phyloP scores from a whole-genome alignment of 2,888 invertebrate genomes.

The Spialia ferax region DNA sequence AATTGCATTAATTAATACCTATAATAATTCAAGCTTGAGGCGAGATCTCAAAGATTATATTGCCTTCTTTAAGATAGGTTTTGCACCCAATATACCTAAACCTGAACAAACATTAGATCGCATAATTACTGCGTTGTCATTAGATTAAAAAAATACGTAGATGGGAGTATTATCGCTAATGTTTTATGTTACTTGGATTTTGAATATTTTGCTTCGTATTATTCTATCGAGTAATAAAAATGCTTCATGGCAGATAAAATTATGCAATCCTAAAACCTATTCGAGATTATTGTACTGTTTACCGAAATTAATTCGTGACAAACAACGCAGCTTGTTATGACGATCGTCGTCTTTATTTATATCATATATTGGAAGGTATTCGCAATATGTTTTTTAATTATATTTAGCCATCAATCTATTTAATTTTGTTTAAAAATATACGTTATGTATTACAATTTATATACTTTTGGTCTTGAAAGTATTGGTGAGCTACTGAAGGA shows the following conservation, averaged over 20 bases:
- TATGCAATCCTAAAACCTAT: too few relatives aligned
- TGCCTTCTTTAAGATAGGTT: background rate
- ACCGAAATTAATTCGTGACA: background rate
- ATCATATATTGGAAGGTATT: too few relatives aligned
- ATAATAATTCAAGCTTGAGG: constrained; percentile 20
- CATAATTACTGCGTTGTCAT: constrained; percentile 12
- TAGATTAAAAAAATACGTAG: constrained; percentile 38
- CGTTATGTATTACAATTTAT: background rate
- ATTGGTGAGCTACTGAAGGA: constrained; percentile 18
- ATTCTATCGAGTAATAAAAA: too few relatives aligned
- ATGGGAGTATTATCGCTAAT: constrained; percentile 22
- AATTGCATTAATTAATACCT: background rate
- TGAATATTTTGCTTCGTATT: too few relatives aligned
- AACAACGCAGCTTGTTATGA: constrained; percentile 1
- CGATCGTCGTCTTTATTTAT: background rate
- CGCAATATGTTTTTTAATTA: too few relatives aligned
- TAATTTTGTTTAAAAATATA: background rate
- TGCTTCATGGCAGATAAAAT: too few relatives aligned
- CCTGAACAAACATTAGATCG: background rate
- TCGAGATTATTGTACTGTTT: too few relatives aligned
- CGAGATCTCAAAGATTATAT: constrained; percentile 3
- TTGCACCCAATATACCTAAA: background rate
- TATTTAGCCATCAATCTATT: background rate
- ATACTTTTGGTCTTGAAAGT: background rate
- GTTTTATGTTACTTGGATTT: too few relatives aligned